Conservation (phyloP, 1,140 invertebrate species). For the Elysia chlorotica region DNA sequence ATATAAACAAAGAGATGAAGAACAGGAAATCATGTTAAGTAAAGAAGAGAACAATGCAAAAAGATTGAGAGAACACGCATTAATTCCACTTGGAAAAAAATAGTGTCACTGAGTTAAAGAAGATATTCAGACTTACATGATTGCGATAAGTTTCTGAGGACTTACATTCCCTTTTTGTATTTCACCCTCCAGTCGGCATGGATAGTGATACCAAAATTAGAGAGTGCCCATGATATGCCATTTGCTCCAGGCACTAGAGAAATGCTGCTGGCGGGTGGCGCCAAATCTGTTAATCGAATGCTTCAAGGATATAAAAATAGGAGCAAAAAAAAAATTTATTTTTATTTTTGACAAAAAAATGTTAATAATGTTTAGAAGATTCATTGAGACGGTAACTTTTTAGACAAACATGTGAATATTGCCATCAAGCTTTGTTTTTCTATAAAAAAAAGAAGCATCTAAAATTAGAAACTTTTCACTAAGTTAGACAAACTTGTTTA, state of each 20-base stretch:
- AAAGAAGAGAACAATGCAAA: neutral
- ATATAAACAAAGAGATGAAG: neutral
- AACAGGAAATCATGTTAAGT: neutral
- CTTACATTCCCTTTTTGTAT: conserved; percentile 20
- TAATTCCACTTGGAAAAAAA: neutral
- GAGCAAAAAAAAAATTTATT: neutral
- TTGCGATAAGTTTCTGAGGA: neutral
- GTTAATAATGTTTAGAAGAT: neutral
- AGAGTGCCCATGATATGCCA: conserved; percentile 7
- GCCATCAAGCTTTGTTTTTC: too few species aligned
- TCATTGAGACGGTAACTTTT: neutral
- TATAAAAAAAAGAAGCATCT: too few species aligned
- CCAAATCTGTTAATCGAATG: neutral
- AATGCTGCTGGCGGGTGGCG: neutral
- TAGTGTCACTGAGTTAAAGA: neutral
- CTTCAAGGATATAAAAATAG: conserved; percentile 2
- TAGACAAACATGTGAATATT: neutral
- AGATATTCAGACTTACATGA: neutral
- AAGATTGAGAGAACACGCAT: too few species aligned
- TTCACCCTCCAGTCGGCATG: conserved; percentile 15
- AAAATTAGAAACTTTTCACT: too few species aligned
- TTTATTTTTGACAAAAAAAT: neutral
- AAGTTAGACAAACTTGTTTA: too few species aligned
- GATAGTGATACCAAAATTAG: conserved; percentile 11
- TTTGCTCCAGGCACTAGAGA: neutral